Base-by-base conservation (phyloP, 2,113 vertebrate species). In the Calidris pugnax region DNA sequence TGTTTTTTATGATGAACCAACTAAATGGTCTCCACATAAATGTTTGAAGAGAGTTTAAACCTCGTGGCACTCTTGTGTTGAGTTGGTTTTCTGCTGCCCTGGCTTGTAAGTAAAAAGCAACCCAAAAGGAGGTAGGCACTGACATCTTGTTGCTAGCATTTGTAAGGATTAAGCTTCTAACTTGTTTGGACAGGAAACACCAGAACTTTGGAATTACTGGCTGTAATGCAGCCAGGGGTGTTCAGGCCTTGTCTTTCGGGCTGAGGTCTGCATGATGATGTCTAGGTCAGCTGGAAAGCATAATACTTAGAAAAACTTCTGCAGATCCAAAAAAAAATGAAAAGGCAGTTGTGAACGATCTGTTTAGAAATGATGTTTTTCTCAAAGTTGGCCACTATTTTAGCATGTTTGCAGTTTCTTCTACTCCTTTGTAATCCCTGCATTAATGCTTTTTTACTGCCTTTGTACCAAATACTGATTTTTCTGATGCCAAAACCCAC, bases 181-280 rank as follows among this genome's bases (percentile, higher is more conserved):
- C 47, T 78, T 84, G 45, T 74, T 66, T 74, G 47, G 60, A n/a
- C 37, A 81, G 53, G 55, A 86, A 95, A 57, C 2, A 2, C 19
- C 43, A 79, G 32, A 51, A 51, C 39, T 85, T 53, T 33, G 0
- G 0, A 64, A 64, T 79, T 85, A 60, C 59, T 86, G 67, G 3
- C 41, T 84, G 19, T 74, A 0, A 0, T 23, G 56, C 2, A 3
- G 37, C n/a, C 37, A 22, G 41, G 5, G 9, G 21, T 74, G 18
- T 82, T 89, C 55, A 18, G 12, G 2, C 32, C 27, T 53, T 88
- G 19, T 73, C 45, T 79, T 85, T 48, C 3, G 4, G 74, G 30
- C 3, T 15, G 23, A 75, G 19, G 26, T 55, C 60, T 87, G 15
- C 10, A 2, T 27, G 39, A 6, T 76, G 39, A 7, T 55, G 56